Percentiles rank a stretch among this genome's conserved stretches.
These are phyloP conservation scores for Neoascia interrupta DNA, from an alignment of 2,888 invertebrate species.

Conservation along the genomic window DNA sequence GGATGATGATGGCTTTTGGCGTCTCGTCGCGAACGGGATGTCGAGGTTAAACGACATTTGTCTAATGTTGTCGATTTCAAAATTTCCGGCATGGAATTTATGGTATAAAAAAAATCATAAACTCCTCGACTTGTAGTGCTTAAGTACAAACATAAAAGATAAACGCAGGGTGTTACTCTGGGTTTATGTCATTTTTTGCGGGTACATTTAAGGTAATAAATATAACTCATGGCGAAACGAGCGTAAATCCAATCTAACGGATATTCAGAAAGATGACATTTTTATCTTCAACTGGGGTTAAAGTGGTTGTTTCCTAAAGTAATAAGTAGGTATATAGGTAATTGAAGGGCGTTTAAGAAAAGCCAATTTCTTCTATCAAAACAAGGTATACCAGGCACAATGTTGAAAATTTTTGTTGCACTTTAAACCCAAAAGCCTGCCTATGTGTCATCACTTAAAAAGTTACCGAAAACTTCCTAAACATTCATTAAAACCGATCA, in stretches of 20 bases:
- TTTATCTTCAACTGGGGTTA: too few species aligned
- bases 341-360: too few species aligned
- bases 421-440: too few species aligned
- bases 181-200: slow-evolving; percentile 18
- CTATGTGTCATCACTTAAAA: too few species aligned
- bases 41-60: slow-evolving; percentile 11
- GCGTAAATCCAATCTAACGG: slow-evolving; percentile 12
- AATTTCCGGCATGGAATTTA: slow-evolving; percentile 34
- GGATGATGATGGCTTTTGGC: slow-evolving; percentile 25
- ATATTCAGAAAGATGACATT: slow-evolving; percentile 22
- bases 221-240: not conserved
- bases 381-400: too few species aligned
- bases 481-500: too few species aligned
- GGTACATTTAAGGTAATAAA: not conserved
- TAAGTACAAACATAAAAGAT: slow-evolving; percentile 24
- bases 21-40: not conserved
- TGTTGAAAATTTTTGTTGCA: too few species aligned
- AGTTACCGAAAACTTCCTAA: too few species aligned
- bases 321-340: too few species aligned
- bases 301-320: too few species aligned
- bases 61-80: slow-evolving; percentile 40
- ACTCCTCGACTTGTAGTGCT: slow-evolving; percentile 1
- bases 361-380: too few species aligned
- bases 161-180: slow-evolving; percentile 6
- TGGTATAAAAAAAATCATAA: slow-evolving; percentile 25